These are phyloP conservation scores for Phalacrocorax pelagicus DNA, from an alignment of 2,113 vertebrate species.

Conservation along the genomic window DNA sequence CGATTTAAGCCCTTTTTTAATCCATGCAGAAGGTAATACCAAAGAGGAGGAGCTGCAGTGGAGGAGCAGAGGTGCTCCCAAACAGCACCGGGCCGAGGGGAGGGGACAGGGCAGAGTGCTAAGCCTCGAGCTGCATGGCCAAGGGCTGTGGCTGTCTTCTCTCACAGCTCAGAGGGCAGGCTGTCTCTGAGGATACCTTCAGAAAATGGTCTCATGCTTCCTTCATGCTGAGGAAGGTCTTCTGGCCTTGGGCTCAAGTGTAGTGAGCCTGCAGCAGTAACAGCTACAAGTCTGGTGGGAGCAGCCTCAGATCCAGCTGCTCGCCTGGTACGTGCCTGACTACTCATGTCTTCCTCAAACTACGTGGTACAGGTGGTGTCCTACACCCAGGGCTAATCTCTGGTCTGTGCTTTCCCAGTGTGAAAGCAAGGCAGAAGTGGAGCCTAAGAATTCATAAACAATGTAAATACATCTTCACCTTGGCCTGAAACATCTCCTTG, in stretches of 20 bases:
- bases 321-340: fast-evolving
- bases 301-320: background rate
- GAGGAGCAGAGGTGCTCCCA: background rate
- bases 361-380: fast-evolving
- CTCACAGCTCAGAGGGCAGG: background rate
- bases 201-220: background rate
- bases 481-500: background rate
- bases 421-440: background rate
- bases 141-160: background rate
- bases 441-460: background rate
- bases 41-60: background rate
- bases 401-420: background rate
- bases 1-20: background rate
- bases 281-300: background rate
- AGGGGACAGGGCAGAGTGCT: background rate
- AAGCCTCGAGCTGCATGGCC: background rate
- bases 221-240: background rate
- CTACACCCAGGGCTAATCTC: background rate
- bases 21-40: background rate
- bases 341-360: background rate
- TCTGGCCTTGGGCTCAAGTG: background rate
- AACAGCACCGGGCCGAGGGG: background rate
- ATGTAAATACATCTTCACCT: background rate
- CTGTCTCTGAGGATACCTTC: background rate
- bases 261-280: background rate